A percentile compares a stretch with the other conserved stretches of the same genome.
These are phyloP conservation scores for Hydrolagus colliei DNA, from an alignment of 2,797 vertebrate genomes.

Conservation along the genomic window DNA sequence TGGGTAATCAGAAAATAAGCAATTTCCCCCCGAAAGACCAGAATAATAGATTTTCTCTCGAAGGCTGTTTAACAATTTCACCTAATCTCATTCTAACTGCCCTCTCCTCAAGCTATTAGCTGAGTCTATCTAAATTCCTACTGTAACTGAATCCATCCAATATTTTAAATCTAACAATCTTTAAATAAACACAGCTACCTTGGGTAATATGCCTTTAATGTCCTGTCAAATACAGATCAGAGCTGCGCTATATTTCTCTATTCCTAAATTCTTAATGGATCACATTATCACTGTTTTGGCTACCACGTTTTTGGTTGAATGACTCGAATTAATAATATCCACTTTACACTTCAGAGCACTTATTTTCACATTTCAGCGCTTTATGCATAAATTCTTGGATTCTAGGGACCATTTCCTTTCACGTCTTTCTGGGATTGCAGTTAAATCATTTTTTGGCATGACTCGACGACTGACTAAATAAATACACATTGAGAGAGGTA, in stretches of 20 bases:
- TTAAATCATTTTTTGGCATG: too few relatives aligned
- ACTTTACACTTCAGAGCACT: not conserved
- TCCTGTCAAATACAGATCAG: too few relatives aligned
- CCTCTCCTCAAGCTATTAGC: too few relatives aligned
- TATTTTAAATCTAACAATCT: not conserved
- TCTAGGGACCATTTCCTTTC: not conserved
- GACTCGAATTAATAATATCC: slow-evolving; percentile 1
- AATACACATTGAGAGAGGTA: too few relatives aligned
- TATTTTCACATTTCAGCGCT: not conserved
- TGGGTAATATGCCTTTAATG: not conserved
- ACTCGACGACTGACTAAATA: too few relatives aligned
- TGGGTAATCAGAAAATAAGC: too few relatives aligned
- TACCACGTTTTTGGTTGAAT: too few relatives aligned
- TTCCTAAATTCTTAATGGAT: not conserved
- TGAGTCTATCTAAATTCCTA: not conserved
- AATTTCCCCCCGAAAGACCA: too few relatives aligned
- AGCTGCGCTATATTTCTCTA: not conserved
- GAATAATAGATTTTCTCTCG: too few relatives aligned
- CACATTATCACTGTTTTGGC: not conserved
- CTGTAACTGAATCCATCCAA: not conserved
- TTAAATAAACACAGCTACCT: not conserved
- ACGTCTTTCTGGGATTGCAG: too few relatives aligned
- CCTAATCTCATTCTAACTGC: too few relatives aligned
- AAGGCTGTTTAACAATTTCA: too few relatives aligned
- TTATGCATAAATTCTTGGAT: not conserved